Evolutionary conservation across 2,888 invertebrate species (phyloP).

Genomic region (Zeuzera pyrina): DNA sequence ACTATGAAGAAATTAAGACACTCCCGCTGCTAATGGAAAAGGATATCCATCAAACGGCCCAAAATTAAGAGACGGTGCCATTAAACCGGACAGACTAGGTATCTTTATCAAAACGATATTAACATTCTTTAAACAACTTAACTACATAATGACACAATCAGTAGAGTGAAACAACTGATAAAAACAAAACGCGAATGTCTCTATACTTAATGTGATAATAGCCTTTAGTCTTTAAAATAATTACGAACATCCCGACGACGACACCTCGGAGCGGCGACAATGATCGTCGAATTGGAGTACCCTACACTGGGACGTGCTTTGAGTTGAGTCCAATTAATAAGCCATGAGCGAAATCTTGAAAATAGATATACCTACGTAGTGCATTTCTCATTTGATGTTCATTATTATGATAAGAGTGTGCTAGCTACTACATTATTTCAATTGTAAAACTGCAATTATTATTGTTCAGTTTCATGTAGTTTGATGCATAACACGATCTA

Average conservation of each 20-base stretch:
- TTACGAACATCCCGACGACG: slow-evolving; percentile 38
- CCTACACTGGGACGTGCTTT: slow-evolving; percentile 27
- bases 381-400: no score
- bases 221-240: slow-evolving; percentile 38
- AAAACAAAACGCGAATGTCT: background rate
- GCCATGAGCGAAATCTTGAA: no score
- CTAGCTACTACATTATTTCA: no score
- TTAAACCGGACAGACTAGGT: slow-evolving; percentile 11
- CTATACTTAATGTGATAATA: slow-evolving; percentile 27
- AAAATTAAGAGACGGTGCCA: slow-evolving; percentile 1
- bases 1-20: slow-evolving; percentile 54
- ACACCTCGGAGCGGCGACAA: slow-evolving; percentile 36
- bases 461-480: no score
- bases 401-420: no score
- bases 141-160: no score
- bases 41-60: slow-evolving; percentile 49
- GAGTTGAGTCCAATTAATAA: no score
- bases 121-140: slow-evolving; percentile 41
- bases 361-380: no score
- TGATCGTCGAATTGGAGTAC: slow-evolving; percentile 50
- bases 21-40: slow-evolving; percentile 50
- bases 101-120: slow-evolving; percentile 44
- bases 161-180: no score
- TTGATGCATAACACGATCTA: no score
- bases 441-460: no score